phyloP scores from a whole-genome alignment of 2,888 invertebrate species.

The Meganola albula region DNA sequence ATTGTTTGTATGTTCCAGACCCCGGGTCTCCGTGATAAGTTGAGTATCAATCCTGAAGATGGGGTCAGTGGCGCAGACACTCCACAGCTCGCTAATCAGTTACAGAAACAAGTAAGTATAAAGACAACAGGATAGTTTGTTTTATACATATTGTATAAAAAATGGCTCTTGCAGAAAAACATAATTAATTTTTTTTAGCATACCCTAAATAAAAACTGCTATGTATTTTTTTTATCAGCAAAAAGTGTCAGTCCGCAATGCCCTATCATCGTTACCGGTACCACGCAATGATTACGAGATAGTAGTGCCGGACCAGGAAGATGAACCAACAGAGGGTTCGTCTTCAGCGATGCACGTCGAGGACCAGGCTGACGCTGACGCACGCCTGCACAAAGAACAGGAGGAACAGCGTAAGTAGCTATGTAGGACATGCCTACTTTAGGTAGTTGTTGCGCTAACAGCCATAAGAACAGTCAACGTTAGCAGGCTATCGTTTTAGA shows the following conservation, averaged over 20 bases:
- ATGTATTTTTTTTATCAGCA: constrained; percentile 39
- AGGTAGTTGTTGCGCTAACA: too few species aligned
- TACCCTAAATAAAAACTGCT: too few species aligned
- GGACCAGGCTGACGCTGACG: constrained; percentile 93
- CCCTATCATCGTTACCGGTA: constrained; percentile 88
- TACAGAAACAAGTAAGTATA: constrained; percentile 82
- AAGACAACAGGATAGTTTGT: too few species aligned
- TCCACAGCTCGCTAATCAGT: constrained; percentile 80
- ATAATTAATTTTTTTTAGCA: too few species aligned
- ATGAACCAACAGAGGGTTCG: constrained; percentile 42
- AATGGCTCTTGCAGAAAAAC: too few species aligned
- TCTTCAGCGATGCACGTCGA: constrained; percentile 70
- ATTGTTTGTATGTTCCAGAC: constrained; percentile 49
- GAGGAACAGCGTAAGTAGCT: constrained; percentile 78
- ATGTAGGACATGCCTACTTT: too few species aligned
- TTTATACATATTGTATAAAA: too few species aligned
- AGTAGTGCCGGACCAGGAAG: constrained; percentile 93
- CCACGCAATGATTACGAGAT: constrained; percentile 99
- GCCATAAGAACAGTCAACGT: too few species aligned
- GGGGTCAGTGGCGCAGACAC: constrained; percentile 83
- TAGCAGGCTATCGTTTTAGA: too few species aligned
- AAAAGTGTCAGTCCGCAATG: constrained; percentile 85
- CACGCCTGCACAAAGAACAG: constrained; percentile 81
- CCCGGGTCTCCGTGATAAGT: constrained; percentile 92
- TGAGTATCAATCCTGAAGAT: constrained; percentile 96